A percentile compares a stretch with the other conserved stretches of the same genome.
Conservation (phyloP, 2,888 invertebrate genomes). For the Dasypolia templi region DNA sequence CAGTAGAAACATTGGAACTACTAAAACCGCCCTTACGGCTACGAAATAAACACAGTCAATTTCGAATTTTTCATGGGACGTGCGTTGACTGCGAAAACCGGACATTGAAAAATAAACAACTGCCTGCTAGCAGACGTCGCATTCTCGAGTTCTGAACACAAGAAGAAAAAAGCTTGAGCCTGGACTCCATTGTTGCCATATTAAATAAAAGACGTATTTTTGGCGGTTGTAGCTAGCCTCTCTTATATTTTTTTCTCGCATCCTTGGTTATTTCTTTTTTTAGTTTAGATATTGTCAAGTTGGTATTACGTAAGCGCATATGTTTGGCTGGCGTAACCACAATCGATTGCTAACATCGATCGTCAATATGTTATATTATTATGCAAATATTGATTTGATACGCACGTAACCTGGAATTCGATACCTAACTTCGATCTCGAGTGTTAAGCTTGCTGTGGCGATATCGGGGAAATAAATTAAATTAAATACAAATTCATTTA, state of each 20-base stretch:
- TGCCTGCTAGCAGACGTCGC: neutral
- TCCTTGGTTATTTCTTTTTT: constrained; percentile 10
- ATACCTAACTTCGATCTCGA: neutral
- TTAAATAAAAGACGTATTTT: neutral
- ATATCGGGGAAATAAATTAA: too few species aligned
- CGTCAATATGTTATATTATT: neutral
- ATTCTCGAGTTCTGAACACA: neutral
- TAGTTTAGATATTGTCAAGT: constrained; percentile 1
- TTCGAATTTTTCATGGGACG: neutral
- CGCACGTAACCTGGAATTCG: neutral
- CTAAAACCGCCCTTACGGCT: constrained; percentile 5
- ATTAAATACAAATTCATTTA: too few species aligned
- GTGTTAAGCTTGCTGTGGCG: too few species aligned
- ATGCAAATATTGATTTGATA: constrained; percentile 6
- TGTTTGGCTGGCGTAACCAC: neutral
- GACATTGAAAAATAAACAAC: constrained; percentile 3
- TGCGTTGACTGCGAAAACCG: neutral
- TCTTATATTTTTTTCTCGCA: neutral
- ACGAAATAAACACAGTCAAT: neutral
- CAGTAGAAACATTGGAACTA: neutral
- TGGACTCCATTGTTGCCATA: neutral
- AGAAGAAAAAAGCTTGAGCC: neutral
- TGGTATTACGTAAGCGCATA: constrained; percentile 11
- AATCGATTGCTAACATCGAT: neutral
- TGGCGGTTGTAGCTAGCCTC: too few species aligned